A percentile compares a stretch with the other conserved stretches of the same genome.
These are phyloP conservation scores for Ciconia maguari DNA, from an alignment of 2,113 vertebrate genomes.

Conservation along the genomic window DNA sequence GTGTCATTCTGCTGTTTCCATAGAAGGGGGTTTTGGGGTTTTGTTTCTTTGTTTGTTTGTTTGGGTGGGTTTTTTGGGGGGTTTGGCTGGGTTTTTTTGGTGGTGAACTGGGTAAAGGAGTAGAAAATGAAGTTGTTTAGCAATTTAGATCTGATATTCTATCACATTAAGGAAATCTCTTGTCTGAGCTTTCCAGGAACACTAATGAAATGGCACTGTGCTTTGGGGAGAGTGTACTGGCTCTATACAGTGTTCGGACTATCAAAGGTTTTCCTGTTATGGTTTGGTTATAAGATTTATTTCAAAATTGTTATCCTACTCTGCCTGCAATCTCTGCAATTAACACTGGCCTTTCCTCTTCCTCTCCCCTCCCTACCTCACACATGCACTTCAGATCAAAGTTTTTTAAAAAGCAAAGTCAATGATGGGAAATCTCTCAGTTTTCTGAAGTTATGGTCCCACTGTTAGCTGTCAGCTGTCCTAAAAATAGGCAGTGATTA, in stretches of 20 bases:
- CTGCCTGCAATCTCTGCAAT: not conserved
- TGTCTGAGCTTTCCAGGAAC: slow-evolving; percentile 8
- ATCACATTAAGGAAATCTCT: not conserved
- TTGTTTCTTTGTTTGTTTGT: not conserved
- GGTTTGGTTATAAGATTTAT: slow-evolving; percentile 36
- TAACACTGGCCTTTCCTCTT: slow-evolving; percentile 20
- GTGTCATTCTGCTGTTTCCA: not conserved
- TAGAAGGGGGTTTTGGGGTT: not conserved
- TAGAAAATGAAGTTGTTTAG: not conserved
- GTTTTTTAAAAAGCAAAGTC: not conserved
- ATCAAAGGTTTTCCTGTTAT: slow-evolving; percentile 57
- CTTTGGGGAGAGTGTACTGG: not conserved
- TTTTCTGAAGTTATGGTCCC: not conserved
- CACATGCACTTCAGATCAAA: not conserved
- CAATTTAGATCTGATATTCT: not conserved
- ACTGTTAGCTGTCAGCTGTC: not conserved
- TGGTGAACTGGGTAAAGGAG: not conserved
- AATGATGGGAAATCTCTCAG: not conserved
- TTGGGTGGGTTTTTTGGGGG: not conserved
- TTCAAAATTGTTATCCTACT: slow-evolving; percentile 30
- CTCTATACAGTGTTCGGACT: not conserved
- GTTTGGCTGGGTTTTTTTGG: not conserved
- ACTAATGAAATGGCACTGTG: not conserved
- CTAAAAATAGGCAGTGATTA: not conserved
- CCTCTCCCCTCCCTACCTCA: not conserved